These are phyloP conservation scores for Drymodes brunneopygia DNA, from an alignment of 2,113 vertebrate genomes.

Conservation along the genomic window DNA sequence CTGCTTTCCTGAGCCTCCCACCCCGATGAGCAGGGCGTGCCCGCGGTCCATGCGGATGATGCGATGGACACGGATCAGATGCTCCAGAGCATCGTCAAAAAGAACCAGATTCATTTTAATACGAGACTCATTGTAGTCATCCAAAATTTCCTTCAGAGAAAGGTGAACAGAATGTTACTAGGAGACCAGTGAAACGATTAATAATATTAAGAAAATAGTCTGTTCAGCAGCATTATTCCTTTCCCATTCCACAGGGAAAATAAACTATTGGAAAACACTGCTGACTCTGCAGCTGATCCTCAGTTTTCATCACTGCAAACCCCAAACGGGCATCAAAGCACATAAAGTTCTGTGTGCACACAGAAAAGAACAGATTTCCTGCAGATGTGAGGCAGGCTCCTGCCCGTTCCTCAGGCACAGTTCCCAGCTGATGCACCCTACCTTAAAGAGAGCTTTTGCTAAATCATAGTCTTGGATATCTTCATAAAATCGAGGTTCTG, in stretches of 20 bases:
- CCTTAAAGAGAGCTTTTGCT: conserved; percentile 91
- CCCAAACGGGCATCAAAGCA: not conserved
- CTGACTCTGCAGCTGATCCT: not conserved
- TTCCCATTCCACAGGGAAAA: not conserved
- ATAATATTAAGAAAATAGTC: not conserved
- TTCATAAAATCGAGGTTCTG: conserved; percentile 86
- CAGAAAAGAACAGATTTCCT: not conserved
- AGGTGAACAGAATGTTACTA: not conserved
- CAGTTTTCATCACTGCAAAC: not conserved
- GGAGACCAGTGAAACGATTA: not conserved
- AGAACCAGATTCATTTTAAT: conserved; percentile 88
- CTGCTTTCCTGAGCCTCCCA: conserved; percentile 92
- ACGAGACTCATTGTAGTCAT: conserved; percentile 90
- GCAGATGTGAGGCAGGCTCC: not conserved
- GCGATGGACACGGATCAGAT: conserved; percentile 86
- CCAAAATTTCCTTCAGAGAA: conserved; percentile 84
- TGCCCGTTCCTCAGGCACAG: not conserved
- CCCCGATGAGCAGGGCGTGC: conserved; percentile 89
- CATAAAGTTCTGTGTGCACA: not conserved
- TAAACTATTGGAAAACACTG: not conserved
- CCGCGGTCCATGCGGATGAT: conserved; percentile 87
- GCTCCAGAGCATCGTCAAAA: conserved; percentile 94
- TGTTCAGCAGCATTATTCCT: not conserved
- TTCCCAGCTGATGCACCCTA: conserved; percentile 16
- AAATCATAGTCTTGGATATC: conserved; percentile 91